Evolutionary conservation across 1,140 invertebrate genomes (phyloP).

Genomic region (Ditylenchus dipsaci): DNA sequence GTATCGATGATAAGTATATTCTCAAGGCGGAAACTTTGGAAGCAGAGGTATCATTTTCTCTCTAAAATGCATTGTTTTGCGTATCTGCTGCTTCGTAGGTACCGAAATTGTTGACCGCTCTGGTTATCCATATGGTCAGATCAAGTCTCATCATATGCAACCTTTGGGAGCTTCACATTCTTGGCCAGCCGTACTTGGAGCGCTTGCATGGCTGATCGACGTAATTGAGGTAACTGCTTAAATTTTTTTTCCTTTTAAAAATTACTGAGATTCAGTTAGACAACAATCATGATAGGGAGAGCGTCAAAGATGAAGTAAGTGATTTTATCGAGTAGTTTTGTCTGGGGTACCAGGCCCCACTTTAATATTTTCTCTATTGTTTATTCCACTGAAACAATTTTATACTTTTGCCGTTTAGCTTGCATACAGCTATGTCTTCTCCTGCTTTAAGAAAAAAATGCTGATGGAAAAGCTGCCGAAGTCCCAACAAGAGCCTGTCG

Average conservation of each 20-base stretch:
- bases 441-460: neutral
- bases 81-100: neutral
- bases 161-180: neutral
- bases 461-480: neutral
- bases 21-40: neutral
- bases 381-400: too few relatives aligned
- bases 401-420: neutral
- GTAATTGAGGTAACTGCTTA: neutral
- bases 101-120: neutral
- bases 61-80: neutral
- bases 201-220: neutral
- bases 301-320: neutral
- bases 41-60: neutral
- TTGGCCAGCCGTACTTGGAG: neutral
- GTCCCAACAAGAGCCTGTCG: neutral
- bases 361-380: too few relatives aligned
- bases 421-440: neutral
- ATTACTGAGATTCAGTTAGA: neutral
- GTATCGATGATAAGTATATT: neutral
- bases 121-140: neutral
- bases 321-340: neutral
- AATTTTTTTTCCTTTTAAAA: neutral
- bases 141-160: neutral
- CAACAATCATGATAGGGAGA: neutral
- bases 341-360: too few relatives aligned